These are phyloP conservation scores for Aphodius granarius DNA, from an alignment of 2,888 invertebrate genomes.

Conservation along the genomic window DNA sequence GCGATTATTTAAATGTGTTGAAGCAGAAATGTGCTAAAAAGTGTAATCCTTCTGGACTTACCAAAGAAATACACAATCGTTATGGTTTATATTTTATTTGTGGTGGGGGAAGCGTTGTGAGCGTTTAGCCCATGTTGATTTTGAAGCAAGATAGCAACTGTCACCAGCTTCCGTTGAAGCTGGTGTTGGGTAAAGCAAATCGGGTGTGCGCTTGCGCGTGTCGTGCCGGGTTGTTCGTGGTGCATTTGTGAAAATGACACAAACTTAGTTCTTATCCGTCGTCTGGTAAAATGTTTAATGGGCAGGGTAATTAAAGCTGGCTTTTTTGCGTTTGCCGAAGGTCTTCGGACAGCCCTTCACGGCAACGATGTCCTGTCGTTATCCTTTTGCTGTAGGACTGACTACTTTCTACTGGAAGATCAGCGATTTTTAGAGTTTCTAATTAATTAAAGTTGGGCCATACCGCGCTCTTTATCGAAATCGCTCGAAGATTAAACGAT, in stretches of 20 bases:
- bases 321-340: background rate
- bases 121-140: slow-evolving; percentile 16
- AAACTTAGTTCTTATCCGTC: slow-evolving; percentile 6
- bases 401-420: background rate
- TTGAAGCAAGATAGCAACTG: slow-evolving; percentile 34
- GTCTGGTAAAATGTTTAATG: slow-evolving; percentile 1
- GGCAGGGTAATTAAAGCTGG: slow-evolving; percentile 1
- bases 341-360: background rate
- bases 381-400: background rate
- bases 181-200: slow-evolving; percentile 24
- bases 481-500: background rate
- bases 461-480: background rate
- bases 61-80: background rate
- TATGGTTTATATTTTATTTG: background rate
- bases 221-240: slow-evolving; percentile 30
- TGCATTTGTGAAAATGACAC: slow-evolving; percentile 9
- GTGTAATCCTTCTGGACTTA: background rate
- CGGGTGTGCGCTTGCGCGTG: slow-evolving; percentile 36
- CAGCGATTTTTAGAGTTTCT: background rate
- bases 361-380: background rate
- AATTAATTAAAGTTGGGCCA: background rate
- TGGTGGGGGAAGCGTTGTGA: background rate
- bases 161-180: slow-evolving; percentile 38
- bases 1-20: background rate
- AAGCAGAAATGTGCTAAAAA: background rate